These are phyloP conservation scores for Linnaemya vulpina DNA, from an alignment of 2,888 invertebrate species.

Conservation along the genomic window DNA sequence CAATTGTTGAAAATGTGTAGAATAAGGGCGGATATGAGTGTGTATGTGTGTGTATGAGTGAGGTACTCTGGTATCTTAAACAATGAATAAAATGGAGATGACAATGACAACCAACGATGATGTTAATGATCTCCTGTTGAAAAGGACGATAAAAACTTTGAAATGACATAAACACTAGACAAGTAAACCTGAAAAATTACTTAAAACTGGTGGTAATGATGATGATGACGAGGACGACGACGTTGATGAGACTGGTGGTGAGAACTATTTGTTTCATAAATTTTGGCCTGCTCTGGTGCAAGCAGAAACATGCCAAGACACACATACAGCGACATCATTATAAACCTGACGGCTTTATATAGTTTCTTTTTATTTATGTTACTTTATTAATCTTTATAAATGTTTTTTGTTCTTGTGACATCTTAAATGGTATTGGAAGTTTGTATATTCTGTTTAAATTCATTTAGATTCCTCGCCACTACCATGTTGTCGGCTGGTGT, in stretches of 20 bases:
- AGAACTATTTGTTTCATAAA: conserved; percentile 15
- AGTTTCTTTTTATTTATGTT: not conserved
- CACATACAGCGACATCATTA: conserved; percentile 20
- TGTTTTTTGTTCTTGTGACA: not conserved
- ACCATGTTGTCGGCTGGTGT: conserved; percentile 93
- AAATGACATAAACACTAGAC: conserved; percentile 35
- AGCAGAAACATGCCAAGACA: too few relatives aligned
- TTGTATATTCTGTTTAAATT: not conserved
- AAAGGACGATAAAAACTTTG: conserved; percentile 10
- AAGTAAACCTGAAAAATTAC: conserved; percentile 20
- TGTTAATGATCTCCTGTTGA: conserved; percentile 1
- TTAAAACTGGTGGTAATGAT: conserved; percentile 19
- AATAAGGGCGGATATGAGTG: conserved; percentile 1
- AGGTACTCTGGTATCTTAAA: not conserved
- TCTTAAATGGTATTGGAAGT: not conserved
- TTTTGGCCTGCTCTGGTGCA: not conserved
- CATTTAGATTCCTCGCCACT: conserved; percentile 88
- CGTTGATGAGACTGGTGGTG: conserved; percentile 11
- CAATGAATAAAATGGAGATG: conserved; percentile 19
- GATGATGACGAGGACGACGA: conserved; percentile 26
- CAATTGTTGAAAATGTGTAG: conserved; percentile 44
- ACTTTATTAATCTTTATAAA: conserved; percentile 24
- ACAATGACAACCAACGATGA: not conserved
- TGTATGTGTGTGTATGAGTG: not conserved
- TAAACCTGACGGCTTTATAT: not conserved